A percentile compares a stretch with the other conserved stretches of the same genome.
phyloP scores from a whole-genome alignment of 2,888 invertebrate genomes.

The Proisotoma minuta region DNA sequence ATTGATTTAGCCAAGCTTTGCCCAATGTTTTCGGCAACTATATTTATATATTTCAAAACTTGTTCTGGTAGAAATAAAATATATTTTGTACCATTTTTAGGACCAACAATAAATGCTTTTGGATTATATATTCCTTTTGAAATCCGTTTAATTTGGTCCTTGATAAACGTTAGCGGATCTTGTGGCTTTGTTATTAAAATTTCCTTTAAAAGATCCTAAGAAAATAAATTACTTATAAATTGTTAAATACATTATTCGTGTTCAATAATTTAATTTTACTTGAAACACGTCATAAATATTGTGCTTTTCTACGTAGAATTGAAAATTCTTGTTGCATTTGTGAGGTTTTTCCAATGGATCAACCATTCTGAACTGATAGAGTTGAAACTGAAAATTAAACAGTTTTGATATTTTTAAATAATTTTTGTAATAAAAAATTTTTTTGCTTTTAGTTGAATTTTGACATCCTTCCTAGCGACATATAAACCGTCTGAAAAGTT shows the following conservation, averaged over 20 bases:
- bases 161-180: constrained; percentile 40
- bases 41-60: not conserved
- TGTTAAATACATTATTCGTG: not conserved
- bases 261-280: constrained; percentile 17
- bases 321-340: constrained; percentile 37
- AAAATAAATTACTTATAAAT: not conserved
- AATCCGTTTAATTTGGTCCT: constrained; percentile 38
- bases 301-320: constrained; percentile 40
- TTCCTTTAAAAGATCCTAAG: constrained; percentile 37
- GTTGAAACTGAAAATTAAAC: no score
- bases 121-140: constrained; percentile 31
- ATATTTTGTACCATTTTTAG: constrained; percentile 17
- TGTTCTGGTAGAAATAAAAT: not conserved
- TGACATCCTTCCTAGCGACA: no score
- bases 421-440: no score
- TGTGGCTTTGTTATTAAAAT: constrained; percentile 37
- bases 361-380: constrained; percentile 28
- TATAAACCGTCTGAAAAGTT: no score
- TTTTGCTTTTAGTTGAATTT: no score
- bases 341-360: constrained; percentile 39
- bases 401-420: no score
- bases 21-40: constrained; percentile 29
- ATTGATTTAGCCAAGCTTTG: constrained; percentile 21
- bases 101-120: constrained; percentile 37
- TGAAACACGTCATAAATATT: constrained; percentile 42